phyloP scores from a whole-genome alignment of 2,888 invertebrate species.

The Crossocerus cetratus region DNA sequence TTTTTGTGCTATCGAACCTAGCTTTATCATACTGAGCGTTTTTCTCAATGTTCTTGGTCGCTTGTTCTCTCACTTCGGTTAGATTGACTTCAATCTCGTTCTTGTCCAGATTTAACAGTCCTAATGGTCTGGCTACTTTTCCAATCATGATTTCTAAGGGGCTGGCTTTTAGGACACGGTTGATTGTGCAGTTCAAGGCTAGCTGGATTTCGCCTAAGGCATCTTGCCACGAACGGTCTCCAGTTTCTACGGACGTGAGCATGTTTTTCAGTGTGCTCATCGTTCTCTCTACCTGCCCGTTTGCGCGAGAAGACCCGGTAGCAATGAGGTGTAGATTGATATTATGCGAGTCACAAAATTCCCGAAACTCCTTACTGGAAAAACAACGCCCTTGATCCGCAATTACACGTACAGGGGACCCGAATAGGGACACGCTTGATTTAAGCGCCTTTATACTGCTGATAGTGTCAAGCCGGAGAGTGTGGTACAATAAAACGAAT shows the following conservation, averaged over 20 bases:
- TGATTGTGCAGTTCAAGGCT: background rate
- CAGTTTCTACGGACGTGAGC: background rate
- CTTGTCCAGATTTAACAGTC: too few relatives aligned
- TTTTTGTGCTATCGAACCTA: too few relatives aligned
- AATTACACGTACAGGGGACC: background rate
- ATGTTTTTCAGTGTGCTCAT: background rate
- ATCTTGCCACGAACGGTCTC: slow-evolving; percentile 8
- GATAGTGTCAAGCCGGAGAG: background rate
- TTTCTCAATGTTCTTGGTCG: too few relatives aligned
- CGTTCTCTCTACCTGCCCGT: too few relatives aligned
- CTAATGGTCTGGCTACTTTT: too few relatives aligned
- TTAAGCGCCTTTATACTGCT: slow-evolving; percentile 1
- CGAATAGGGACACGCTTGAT: background rate
- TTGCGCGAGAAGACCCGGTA: too few relatives aligned
- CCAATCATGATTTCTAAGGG: background rate
- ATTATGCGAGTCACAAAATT: too few relatives aligned
- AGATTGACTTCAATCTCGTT: too few relatives aligned
- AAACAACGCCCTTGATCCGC: background rate
- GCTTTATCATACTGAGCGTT: too few relatives aligned
- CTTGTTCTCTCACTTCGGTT: too few relatives aligned
- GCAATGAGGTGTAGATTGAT: too few relatives aligned
- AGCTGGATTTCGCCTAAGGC: slow-evolving; percentile 5
- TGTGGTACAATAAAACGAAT: slow-evolving; percentile 3
- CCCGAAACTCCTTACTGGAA: too few relatives aligned
- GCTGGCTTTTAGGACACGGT: background rate